Evolutionary conservation across 2,797 vertebrate genomes (phyloP).

Genomic region (Nyctibius grandis): DNA sequence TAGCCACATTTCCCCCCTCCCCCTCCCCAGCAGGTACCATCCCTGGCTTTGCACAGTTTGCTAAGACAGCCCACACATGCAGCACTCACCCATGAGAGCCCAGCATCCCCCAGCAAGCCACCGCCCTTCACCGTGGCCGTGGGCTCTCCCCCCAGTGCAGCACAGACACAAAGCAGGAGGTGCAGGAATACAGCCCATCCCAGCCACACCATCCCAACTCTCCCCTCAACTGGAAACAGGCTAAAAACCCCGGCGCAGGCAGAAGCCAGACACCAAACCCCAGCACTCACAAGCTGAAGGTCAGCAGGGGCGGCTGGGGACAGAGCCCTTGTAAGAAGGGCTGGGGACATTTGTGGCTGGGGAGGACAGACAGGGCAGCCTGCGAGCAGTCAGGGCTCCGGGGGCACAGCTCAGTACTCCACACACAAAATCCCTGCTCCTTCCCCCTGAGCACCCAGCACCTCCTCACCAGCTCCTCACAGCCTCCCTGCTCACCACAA

Average conservation of each 20-base stretch:
- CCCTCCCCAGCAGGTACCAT: not conserved
- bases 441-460: fast-evolving
- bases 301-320: not conserved
- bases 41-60: not conserved
- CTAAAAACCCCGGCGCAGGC: not conserved
- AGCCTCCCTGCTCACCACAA: not conserved
- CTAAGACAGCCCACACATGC: not conserved
- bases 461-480: not conserved
- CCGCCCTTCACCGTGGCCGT: fast-evolving
- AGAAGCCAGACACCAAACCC: no score
- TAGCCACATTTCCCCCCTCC: not conserved
- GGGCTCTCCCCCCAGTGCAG: fast-evolving
- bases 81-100: fast-evolving
- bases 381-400: not conserved
- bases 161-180: fast-evolving
- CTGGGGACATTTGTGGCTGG: not conserved
- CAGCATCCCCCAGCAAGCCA: fast-evolving
- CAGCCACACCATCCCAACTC: not conserved
- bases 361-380: no score
- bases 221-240: not conserved
- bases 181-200: fast-evolving
- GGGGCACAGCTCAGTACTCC: not conserved
- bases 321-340: not conserved
- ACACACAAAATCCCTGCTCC: not conserved
- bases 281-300: fast-evolving